Percentiles rank a stretch among this genome's conserved stretches.
These are phyloP conservation scores for Takifugu ocellatus DNA, from an alignment of 2,797 vertebrate genomes.

Conservation along the genomic window DNA sequence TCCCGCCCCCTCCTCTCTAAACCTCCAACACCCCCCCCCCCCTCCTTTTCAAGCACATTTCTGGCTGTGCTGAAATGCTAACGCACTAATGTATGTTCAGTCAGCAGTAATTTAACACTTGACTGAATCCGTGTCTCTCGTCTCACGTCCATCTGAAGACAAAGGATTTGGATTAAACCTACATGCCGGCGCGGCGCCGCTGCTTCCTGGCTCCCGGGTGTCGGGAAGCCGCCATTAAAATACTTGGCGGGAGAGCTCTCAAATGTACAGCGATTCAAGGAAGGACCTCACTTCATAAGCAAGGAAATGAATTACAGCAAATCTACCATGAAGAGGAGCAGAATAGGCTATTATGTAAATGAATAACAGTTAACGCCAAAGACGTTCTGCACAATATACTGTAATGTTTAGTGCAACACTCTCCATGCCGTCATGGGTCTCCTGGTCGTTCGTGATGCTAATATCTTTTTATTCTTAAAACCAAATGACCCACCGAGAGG, in stretches of 20 bases:
- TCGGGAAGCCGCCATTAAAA: slow-evolving; percentile 19
- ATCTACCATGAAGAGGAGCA: slow-evolving; percentile 3
- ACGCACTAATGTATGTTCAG: slow-evolving; percentile 11
- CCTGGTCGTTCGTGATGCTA: too few relatives aligned
- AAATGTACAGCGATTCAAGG: slow-evolving; percentile 22
- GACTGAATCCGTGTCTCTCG: slow-evolving; percentile 30
- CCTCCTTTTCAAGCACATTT: slow-evolving; percentile 17
- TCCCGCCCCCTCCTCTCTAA: not conserved
- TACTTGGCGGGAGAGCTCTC: slow-evolving; percentile 17
- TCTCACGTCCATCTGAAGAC: slow-evolving; percentile 23
- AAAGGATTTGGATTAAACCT: slow-evolving; percentile 30
- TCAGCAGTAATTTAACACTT: slow-evolving; percentile 24
- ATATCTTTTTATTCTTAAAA: too few relatives aligned
- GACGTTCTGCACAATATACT: not conserved
- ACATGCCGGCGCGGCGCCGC: slow-evolving; percentile 14
- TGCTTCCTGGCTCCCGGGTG: slow-evolving; percentile 14
- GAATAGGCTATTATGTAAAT: not conserved
- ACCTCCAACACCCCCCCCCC: not conserved
- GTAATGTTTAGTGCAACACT: not conserved
- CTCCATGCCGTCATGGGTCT: too few relatives aligned
- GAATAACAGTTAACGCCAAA: not conserved
- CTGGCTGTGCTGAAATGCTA: slow-evolving; percentile 24
- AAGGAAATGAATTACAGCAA: slow-evolving; percentile 8
- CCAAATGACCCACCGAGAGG: too few relatives aligned
- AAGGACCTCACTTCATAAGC: slow-evolving; percentile 6